Percentiles rank a stretch among this genome's conserved stretches.
These are phyloP conservation scores for Acridotheres tristis DNA, from an alignment of 2,797 vertebrate genomes.

Conservation along the genomic window DNA sequence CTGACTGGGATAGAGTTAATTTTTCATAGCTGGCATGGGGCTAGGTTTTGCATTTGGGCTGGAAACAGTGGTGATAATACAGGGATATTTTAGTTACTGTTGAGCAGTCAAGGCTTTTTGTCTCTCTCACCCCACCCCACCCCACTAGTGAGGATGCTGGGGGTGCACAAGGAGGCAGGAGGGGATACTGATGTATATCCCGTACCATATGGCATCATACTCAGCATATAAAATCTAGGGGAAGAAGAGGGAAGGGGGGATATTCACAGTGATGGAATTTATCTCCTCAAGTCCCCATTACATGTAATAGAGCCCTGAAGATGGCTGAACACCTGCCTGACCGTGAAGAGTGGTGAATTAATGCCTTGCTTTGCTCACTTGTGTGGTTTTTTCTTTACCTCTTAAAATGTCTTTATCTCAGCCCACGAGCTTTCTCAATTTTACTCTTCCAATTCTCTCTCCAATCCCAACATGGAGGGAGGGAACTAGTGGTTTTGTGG, in stretches of 20 bases:
- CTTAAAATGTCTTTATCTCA: neutral
- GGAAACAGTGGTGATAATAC: neutral
- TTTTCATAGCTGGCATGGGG: neutral
- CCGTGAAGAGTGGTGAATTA: neutral
- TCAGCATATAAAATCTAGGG: neutral
- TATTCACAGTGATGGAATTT: neutral
- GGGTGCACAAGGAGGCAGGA: neutral
- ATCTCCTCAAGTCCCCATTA: neutral
- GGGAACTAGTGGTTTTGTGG: neutral
- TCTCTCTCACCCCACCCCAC: neutral
- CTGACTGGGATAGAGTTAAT: neutral
- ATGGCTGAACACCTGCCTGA: neutral
- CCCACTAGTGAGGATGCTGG: fast-evolving
- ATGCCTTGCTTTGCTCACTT: neutral
- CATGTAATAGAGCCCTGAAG: neutral
- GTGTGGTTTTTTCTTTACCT: neutral
- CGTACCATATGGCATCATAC: too few relatives aligned
- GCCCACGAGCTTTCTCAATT: neutral
- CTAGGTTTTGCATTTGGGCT: neutral
- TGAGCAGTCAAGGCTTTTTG: neutral
- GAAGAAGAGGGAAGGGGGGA: neutral
- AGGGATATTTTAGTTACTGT: neutral
- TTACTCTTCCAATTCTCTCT: neutral
- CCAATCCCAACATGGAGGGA: neutral
- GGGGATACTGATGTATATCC: neutral